Evolutionary conservation across 2,797 vertebrate species (phyloP).

Genomic region (Acomys russatus): DNA sequence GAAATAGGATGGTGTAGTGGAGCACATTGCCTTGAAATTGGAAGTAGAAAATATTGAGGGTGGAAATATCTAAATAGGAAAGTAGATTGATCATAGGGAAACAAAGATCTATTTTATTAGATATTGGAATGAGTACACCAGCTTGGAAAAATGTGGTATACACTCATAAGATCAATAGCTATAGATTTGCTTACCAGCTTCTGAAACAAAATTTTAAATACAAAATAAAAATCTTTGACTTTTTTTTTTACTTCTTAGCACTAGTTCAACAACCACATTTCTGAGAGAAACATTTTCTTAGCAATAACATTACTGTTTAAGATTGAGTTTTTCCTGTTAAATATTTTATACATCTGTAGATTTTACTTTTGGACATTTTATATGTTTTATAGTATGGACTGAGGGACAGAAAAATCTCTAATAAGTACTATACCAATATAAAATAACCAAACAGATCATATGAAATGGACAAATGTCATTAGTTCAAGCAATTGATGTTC

Average conservation of each 20-base stretch:
- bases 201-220: not conserved
- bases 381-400: not conserved
- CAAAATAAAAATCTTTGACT: not conserved
- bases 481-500: not conserved
- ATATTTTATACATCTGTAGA: not conserved
- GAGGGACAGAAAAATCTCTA: not conserved
- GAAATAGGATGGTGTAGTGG: not conserved
- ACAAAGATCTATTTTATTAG: too few species aligned
- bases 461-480: not conserved
- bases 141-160: not conserved
- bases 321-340: not conserved
- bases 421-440: not conserved
- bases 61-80: not conserved
- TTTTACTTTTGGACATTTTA: constrained; percentile 26
- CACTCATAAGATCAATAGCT: not conserved
- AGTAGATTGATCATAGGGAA: not conserved
- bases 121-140: too few species aligned
- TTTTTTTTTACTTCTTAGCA: not conserved
- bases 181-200: not conserved
- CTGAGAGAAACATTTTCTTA: not conserved
- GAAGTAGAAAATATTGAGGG: too few species aligned
- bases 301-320: not conserved
- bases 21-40: not conserved
- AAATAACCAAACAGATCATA: not conserved
- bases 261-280: not conserved